Evolutionary conservation across 2,797 vertebrate species (phyloP).

Genomic region (Peromyscus aztecus): DNA sequence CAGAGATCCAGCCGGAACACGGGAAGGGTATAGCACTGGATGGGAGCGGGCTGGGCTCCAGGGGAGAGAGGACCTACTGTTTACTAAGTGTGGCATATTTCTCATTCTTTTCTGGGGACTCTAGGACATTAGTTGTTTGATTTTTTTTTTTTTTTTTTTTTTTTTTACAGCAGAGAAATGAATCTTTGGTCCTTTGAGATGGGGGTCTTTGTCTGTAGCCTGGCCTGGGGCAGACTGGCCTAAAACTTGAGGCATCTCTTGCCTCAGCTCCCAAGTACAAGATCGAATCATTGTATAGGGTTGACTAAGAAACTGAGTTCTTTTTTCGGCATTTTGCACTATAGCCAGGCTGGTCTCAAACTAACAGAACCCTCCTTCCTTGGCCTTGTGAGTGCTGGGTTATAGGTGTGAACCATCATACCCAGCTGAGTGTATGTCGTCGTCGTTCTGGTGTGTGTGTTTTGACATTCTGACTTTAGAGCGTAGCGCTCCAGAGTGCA

Average conservation of each 20-base stretch:
- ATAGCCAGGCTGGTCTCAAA: not conserved
- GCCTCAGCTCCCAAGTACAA: not conserved
- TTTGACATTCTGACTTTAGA: not conserved
- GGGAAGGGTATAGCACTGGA: constrained; percentile 90
- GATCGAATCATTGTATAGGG: not conserved
- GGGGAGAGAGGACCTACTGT: not conserved
- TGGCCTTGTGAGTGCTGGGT: not conserved
- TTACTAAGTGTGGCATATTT: not conserved
- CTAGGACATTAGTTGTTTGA: constrained; percentile 3
- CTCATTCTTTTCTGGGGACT: not conserved
- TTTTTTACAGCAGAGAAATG: not conserved
- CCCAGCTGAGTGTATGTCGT: not conserved
- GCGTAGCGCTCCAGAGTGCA: not conserved
- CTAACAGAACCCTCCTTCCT: not conserved
- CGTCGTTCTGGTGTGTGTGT: not conserved
- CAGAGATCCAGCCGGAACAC: constrained; percentile 91
- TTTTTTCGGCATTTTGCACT: not conserved
- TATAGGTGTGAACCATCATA: not conserved
- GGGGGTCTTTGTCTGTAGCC: not conserved
- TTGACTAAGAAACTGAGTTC: not conserved
- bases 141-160: not conserved
- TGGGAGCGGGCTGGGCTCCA: not conserved
- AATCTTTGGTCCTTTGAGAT: not conserved
- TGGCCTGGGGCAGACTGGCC: not conserved
- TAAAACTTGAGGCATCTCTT: not conserved